Base-by-base conservation (phyloP, 1,140 invertebrate species). In the Thaumatotibia leucotreta region DNA sequence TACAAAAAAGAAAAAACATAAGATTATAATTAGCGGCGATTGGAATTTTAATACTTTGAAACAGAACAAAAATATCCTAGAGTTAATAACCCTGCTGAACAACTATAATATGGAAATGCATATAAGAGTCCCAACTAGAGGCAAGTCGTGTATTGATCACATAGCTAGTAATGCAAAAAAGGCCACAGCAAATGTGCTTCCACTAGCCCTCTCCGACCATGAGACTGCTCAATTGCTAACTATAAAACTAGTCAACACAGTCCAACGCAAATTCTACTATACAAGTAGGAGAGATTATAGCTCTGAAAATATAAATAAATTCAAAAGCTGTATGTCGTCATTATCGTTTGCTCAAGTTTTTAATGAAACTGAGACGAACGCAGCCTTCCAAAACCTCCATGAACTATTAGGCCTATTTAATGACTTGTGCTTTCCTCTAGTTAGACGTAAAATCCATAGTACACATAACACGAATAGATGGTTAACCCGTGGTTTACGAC, bases 131-230 rank as follows among this genome's bases (percentile, higher is more conserved):
- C 70, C 70, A 17, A 72, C 64, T 0, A 66, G 70, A 29, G 62
- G 63, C 14, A 23, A 35, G 4, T 29, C 70, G 14, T 72, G 70
- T 33, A 23, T 72, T n/a, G 70, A 72, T 35, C 20, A 63, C 3
- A 66, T 72, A 29, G 32, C 45, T 9, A 68, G 33, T 27, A 66
- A 72, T 61, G 65, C 65, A 35, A 35, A 64, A 24, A 65, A 63
- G 4, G 61, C 29, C 22, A 61, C 45, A 35, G 62, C 29, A 54
- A 70, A 11, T 64, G 63, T 32, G 10, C 33, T 39, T 39, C 33
- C 33, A 4, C 20, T 70, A 39, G 64, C 63, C 1, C 63, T 68
- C 1, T 73, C 72, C 27, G 70, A 73, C 31, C 67, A 73, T 20
- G 67, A 72, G 10, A 39, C 33, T 3, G 33, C 33, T 39, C 33